Evolutionary conservation across 2,113 vertebrate species (phyloP).

Genomic region (Marmota flaviventris): DNA sequence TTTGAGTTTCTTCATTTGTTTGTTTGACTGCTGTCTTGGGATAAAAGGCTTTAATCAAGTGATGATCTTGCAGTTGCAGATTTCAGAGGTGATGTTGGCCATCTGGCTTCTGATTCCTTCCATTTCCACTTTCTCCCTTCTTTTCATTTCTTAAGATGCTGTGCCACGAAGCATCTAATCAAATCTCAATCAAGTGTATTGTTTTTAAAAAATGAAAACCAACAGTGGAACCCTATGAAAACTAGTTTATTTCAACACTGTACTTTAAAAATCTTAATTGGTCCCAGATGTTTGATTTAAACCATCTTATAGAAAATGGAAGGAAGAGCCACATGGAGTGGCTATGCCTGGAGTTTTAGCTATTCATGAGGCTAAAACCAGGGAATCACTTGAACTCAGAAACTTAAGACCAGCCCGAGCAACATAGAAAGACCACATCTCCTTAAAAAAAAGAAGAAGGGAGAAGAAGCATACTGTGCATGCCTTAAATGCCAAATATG

Average conservation of each 20-base stretch:
- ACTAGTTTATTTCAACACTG: slow-evolving; percentile 62
- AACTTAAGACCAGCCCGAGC: background rate
- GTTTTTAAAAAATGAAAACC: slow-evolving; percentile 47
- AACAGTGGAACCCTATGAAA: slow-evolving; percentile 29
- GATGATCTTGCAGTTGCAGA: slow-evolving; percentile 62
- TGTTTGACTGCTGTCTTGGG: background rate
- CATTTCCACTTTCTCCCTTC: slow-evolving; percentile 34
- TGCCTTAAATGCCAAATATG: background rate
- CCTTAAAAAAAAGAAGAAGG: no score
- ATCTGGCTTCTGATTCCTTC: slow-evolving; percentile 68
- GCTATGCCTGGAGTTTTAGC: background rate
- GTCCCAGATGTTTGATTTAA: slow-evolving; percentile 72
- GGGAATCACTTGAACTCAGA: background rate
- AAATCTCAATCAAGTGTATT: slow-evolving; percentile 72
- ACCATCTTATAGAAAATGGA: slow-evolving; percentile 44
- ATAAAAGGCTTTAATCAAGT: slow-evolving; percentile 37
- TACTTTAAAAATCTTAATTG: slow-evolving; percentile 67
- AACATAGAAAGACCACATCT: background rate
- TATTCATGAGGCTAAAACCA: background rate
- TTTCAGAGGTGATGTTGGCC: slow-evolving; percentile 49
- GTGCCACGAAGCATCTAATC: slow-evolving; percentile 64
- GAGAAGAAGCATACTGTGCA: slow-evolving; percentile 20
- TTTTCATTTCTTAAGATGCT: slow-evolving; percentile 22
- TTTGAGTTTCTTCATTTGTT: background rate
- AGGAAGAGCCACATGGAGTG: background rate